Percentiles rank a stretch among this genome's conserved stretches.
Conservation (phyloP, 2,797 vertebrate genomes). For the Takifugu ocellatus region DNA sequence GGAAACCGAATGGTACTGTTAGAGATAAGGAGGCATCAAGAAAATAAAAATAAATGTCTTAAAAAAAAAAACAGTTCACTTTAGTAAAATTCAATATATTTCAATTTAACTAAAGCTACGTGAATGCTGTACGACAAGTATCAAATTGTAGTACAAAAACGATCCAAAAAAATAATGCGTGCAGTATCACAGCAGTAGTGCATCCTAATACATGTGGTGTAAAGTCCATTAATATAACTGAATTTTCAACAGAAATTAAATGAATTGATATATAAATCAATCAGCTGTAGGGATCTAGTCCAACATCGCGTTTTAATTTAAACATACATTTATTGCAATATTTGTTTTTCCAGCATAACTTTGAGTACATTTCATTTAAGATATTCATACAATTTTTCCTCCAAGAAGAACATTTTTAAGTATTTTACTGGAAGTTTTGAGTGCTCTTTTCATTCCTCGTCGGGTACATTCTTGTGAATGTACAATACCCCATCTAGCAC, state of each 20-base stretch:
- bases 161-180: too few relatives aligned
- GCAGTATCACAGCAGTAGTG: too few relatives aligned
- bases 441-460: constrained; percentile 24
- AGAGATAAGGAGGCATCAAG: background rate
- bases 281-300: constrained; percentile 1
- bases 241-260: too few relatives aligned
- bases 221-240: too few relatives aligned
- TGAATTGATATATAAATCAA: too few relatives aligned
- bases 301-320: constrained; percentile 14
- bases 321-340: constrained; percentile 60
- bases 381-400: constrained; percentile 38
- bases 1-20: background rate
- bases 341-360: constrained; percentile 59
- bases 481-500: constrained; percentile 17
- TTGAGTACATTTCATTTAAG: constrained; percentile 43
- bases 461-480: constrained; percentile 23
- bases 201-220: too few relatives aligned
- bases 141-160: too few relatives aligned
- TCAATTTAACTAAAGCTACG: too few relatives aligned
- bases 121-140: too few relatives aligned
- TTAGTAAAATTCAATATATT: too few relatives aligned
- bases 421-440: constrained; percentile 40
- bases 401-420: constrained; percentile 13
- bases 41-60: too few relatives aligned
- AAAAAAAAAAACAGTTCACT: background rate